Conservation (phyloP, 53 echinoderm and acorn worm genomes). For the Arbacia lixula region DNA sequence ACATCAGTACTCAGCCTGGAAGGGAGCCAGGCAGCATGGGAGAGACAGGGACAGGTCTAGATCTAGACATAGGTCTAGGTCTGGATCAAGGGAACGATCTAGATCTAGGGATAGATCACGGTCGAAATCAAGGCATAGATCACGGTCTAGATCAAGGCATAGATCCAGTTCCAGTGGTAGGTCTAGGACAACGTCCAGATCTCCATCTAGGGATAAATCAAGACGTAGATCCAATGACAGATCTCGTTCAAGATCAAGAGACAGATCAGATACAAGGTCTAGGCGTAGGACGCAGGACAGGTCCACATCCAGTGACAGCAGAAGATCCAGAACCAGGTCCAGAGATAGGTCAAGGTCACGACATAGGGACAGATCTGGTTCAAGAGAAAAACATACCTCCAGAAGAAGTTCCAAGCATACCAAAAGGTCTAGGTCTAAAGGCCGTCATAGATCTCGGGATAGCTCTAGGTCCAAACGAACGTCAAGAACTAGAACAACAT, state of each 20-base stretch:
- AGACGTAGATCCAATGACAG: constrained; percentile 7
- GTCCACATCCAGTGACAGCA: constrained; percentile 1
- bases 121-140: neutral
- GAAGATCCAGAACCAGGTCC: neutral
- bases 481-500: no score
- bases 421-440: neutral
- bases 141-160: neutral
- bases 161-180: neutral
- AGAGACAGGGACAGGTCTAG: constrained; percentile 3
- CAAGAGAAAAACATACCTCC: constrained; percentile 12
- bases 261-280: neutral
- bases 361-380: constrained; percentile 2
- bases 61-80: constrained; percentile 22
- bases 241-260: constrained; percentile 7
- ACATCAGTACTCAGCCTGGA: neutral
- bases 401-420: no score
- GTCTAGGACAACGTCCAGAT: constrained; percentile 3
- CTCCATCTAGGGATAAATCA: neutral
- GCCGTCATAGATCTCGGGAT: constrained; percentile 7
- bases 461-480: neutral
- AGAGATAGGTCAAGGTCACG: constrained; percentile 3
- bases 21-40: neutral
- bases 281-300: neutral
- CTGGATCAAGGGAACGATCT: constrained; percentile 12
- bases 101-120: constrained; percentile 31